Evolutionary conservation across 2,113 vertebrate genomes (phyloP).

Genomic region (Rhabdomys dilectus): DNA sequence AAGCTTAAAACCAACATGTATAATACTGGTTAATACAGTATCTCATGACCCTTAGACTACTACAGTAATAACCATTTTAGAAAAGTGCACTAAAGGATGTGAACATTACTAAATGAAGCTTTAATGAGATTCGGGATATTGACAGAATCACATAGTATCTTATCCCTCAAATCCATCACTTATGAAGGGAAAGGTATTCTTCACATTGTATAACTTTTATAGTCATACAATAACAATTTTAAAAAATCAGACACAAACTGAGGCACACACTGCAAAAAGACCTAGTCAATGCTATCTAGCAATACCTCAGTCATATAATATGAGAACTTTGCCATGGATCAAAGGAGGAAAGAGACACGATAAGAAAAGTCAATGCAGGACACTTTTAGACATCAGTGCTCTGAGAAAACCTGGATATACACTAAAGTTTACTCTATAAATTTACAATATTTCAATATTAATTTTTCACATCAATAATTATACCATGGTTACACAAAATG

Average conservation of each 20-base stretch:
- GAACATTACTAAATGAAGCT: background rate
- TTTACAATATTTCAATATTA: too few species aligned
- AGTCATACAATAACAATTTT: background rate
- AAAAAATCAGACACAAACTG: constrained; percentile 29
- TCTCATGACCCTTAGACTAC: background rate
- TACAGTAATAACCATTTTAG: background rate
- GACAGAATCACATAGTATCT: background rate
- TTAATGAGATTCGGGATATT: constrained; percentile 32
- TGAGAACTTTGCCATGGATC: background rate
- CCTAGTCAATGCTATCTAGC: background rate
- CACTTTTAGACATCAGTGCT: background rate
- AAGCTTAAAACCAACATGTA: background rate
- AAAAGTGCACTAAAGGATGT: background rate
- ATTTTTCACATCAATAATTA: background rate
- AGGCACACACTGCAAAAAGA: background rate
- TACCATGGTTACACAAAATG: background rate
- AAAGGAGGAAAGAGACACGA: background rate
- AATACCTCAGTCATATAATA: background rate
- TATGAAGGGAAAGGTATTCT: background rate
- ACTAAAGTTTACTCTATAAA: background rate
- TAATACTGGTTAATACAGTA: background rate
- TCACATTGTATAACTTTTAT: background rate
- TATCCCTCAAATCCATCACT: background rate
- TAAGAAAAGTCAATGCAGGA: background rate
- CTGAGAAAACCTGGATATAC: too few species aligned